Evolutionary conservation across 2,888 invertebrate species (phyloP).

Genomic region (Oligia latruncula): DNA sequence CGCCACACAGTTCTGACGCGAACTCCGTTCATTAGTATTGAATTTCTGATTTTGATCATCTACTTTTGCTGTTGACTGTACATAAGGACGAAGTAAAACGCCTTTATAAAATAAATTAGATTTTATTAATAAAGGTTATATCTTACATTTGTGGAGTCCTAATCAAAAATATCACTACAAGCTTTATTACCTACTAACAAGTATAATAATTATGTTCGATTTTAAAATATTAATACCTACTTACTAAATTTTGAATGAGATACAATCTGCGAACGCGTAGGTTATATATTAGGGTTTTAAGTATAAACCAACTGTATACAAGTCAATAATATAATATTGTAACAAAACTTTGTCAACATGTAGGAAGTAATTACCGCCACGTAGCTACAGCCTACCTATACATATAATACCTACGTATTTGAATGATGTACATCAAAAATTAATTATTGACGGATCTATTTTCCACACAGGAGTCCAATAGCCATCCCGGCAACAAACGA

Average conservation of each 20-base stretch:
- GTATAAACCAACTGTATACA: constrained; percentile 3
- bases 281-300: neutral
- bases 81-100: neutral
- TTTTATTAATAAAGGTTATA: constrained; percentile 36
- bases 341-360: neutral
- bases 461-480: constrained; percentile 91
- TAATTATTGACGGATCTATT: constrained; percentile 68
- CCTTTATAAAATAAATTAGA: constrained; percentile 9
- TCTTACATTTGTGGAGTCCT: constrained; percentile 36
- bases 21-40: too few relatives aligned
- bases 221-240: constrained; percentile 9
- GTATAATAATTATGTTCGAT: constrained; percentile 10
- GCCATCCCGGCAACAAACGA: constrained; percentile 95
- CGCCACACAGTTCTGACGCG: too few relatives aligned
- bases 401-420: neutral
- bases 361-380: neutral
- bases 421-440: neutral
- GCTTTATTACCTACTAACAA: constrained; percentile 21
- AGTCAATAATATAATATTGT: neutral
- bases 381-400: neutral
- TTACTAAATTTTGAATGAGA: constrained; percentile 7
- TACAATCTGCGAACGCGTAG: constrained; percentile 9
- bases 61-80: too few relatives aligned
- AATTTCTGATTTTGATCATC: too few relatives aligned
- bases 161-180: constrained; percentile 34